Evolutionary conservation across 1,140 invertebrate genomes (phyloP).

Genomic region (Listronotus oregonensis): DNA sequence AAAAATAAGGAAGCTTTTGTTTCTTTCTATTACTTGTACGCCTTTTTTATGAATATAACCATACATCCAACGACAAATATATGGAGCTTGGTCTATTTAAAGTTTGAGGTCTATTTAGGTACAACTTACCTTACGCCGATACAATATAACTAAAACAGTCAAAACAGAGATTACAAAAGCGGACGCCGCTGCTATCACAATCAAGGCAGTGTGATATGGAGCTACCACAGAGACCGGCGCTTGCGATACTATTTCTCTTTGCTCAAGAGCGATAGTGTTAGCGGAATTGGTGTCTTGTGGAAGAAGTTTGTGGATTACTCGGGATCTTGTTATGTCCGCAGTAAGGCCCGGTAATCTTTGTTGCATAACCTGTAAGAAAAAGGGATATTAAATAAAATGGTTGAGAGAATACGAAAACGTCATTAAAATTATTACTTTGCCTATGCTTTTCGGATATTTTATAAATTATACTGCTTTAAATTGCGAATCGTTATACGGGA

Average conservation of each 20-base stretch:
- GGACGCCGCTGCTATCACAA: conserved; percentile 71
- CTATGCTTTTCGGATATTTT: too few species aligned
- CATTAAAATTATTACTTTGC: too few species aligned
- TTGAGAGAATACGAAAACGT: too few species aligned
- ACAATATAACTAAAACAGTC: conserved; percentile 69
- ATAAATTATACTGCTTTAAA: too few species aligned
- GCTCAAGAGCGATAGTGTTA: conserved; percentile 64
- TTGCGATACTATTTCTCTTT: conserved; percentile 70
- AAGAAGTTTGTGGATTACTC: conserved; percentile 64
- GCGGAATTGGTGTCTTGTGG: conserved; percentile 53
- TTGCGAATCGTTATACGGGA: too few species aligned
- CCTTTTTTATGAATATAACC: too few species aligned
- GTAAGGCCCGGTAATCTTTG: conserved; percentile 62
- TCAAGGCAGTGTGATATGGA: conserved; percentile 71
- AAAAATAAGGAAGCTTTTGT: too few species aligned
- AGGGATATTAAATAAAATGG: too few species aligned
- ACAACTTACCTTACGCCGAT: conserved; percentile 62
- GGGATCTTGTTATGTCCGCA: conserved; percentile 69
- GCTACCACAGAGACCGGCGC: conserved; percentile 67
- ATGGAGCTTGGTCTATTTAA: too few species aligned
- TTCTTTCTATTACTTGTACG: too few species aligned
- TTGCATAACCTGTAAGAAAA: conserved; percentile 60
- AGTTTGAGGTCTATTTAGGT: too few species aligned
- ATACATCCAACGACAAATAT: too few species aligned
- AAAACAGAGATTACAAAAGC: conserved; percentile 74